Base-by-base conservation (phyloP, 2,113 vertebrate genomes). In the Syngnathus typhle region DNA sequence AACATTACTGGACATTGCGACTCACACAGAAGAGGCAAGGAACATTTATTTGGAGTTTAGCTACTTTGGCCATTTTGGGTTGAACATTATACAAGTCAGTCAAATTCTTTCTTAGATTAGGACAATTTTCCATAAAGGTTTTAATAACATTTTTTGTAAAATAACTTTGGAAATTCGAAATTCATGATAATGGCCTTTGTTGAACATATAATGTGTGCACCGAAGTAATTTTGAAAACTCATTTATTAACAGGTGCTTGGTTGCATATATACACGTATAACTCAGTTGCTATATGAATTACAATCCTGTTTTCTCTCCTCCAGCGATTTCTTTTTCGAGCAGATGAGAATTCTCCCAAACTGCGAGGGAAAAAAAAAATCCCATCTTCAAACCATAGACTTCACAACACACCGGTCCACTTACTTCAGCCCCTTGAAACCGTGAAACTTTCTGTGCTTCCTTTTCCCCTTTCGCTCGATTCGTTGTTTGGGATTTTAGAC, bases 351-450 rank as follows among this genome's bases (percentile, higher is more conserved):
- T 52, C 27, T 70, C 16, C 11, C n/a, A 38, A 19, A 8, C 32
- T n/a, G 61, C 52, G 63, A 12, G 27, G 32, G 46, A 36, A 51
- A 39, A 74, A 73, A 49, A 38, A 21, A 6, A 47, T n/a, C 52
- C 52, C n/a, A 65, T 76, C 18, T 73, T 60, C 60, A 73, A 32
- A 44, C 70, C 65, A 81, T 75, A 74, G 65, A 66, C 18, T 49
- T 65, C 58, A 38, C 65, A 74, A 73, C 73, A 39, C 32, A 67
- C 60, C 60, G 64, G 76, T 84, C 74, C 68, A 77, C 60, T 75
- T 84, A 79, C 67, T 79, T 81, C 71, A 32, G 71, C 47, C 60
- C 73, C 74, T 74, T 81, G 59, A 77, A 80, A 78, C 72, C 72
- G 59, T 73, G 36, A 70, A 75, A 71, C 70, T 84, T 80, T 73